Base-by-base conservation (phyloP, 2,797 vertebrate species). In the Sebastes iracundus region DNA sequence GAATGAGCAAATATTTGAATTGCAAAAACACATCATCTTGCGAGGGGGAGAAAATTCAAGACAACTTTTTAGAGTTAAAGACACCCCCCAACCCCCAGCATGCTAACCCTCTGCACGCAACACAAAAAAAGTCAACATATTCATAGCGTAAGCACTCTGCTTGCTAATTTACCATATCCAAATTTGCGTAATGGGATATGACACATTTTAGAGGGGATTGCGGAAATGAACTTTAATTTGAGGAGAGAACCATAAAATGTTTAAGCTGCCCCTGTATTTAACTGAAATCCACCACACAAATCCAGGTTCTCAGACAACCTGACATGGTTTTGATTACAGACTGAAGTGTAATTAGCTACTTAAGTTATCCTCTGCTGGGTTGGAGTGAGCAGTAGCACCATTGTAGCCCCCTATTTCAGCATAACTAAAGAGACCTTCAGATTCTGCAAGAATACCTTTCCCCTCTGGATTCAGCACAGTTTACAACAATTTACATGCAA, bases 1-100 rank as follows among this genome's bases (percentile, higher is more conserved):
- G 95, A 96, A 96, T 94, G 96, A 96, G 95, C 96, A 97, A 97
- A 97, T 97, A 99, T 99, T 98, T 98, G 97, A 97, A 99, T 98
- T 98, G 98, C 97, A 98, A 98, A 96, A 99, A 97, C 95, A 97
- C 95, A 97, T 97, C 95, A 96, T 93, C 95, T 95, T 94, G 89
- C 87, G 71, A 91, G 80, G 86, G 85, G 75, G 87, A 85, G 92
- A 88, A 93, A 93, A 94, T 95, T 95, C 85, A 85, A 95, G 94
- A 95, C 93, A 96, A 96, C 95, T 96, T 96, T 95, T 92, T 93
- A 82, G 93, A 95, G 95, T 95, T 94, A 88, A 94, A 95, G 90
- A 93, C 85, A 80, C 85, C 89, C 85, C 88, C 88, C 86, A 86
- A 87, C 90, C 84, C 89, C 73, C 86, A 92, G 87, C 83, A 85